Evolutionary conservation across 2,888 invertebrate species (phyloP).

Genomic region (Drosophila kuntzei): DNA sequence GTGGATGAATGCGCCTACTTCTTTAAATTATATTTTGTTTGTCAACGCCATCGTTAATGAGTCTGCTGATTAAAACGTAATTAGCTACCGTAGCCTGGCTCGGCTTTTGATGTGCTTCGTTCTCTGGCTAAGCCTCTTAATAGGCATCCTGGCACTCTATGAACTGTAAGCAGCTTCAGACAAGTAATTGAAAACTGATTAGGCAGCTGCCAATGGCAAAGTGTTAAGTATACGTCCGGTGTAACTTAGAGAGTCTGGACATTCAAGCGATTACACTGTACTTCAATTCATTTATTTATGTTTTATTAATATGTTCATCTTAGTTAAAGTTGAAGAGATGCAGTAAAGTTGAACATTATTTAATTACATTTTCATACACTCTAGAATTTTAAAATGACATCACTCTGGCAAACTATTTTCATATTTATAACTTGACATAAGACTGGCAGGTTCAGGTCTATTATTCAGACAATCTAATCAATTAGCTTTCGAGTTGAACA

Average conservation of each 20-base stretch:
- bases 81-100: slow-evolving; percentile 26
- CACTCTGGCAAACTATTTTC: slow-evolving; percentile 9
- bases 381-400: background rate
- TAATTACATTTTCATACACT: background rate
- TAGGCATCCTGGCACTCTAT: slow-evolving; percentile 27
- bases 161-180: slow-evolving; percentile 1
- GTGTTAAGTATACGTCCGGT: slow-evolving; percentile 30
- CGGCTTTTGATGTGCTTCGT: slow-evolving; percentile 16
- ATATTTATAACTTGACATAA: slow-evolving; percentile 16
- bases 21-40: slow-evolving; percentile 57
- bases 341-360: background rate
- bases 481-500: slow-evolving; percentile 44
- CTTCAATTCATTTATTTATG: slow-evolving; percentile 1
- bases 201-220: background rate
- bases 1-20: slow-evolving; percentile 20
- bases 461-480: slow-evolving; percentile 53
- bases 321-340: too few species aligned
- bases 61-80: slow-evolving; percentile 62
- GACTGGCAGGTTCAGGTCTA: slow-evolving; percentile 8
- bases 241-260: background rate
- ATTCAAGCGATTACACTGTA: slow-evolving; percentile 5
- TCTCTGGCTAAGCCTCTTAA: slow-evolving; percentile 23
- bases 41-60: slow-evolving; percentile 62
- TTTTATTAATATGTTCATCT: slow-evolving; percentile 2
- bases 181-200: slow-evolving; percentile 33